Percentiles rank a stretch among this genome's conserved stretches.
Evolutionary conservation across 2,888 invertebrate species (phyloP).

Genomic region (Arrhopalites spinosus): DNA sequence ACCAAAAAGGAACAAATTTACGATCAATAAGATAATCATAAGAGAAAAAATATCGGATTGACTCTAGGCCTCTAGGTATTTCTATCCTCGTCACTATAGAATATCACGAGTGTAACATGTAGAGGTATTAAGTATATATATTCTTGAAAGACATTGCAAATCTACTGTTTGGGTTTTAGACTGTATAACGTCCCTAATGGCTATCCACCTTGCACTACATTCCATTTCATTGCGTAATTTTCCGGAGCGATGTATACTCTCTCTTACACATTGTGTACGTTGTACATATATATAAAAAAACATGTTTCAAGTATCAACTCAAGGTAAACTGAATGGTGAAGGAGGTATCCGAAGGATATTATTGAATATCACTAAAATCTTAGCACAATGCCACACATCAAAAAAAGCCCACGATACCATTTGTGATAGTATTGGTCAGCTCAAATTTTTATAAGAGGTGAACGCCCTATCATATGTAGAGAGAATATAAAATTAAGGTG

Average conservation of each 20-base stretch:
- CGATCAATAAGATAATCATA: slow-evolving; percentile 8
- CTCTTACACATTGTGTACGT: background rate
- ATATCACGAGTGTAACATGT: background rate
- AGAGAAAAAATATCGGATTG: background rate
- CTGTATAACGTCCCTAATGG: too few species aligned
- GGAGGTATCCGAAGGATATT: background rate
- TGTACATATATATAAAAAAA: background rate
- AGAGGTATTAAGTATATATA: too few species aligned
- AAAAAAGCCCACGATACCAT: background rate
- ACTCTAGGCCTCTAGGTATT: background rate
- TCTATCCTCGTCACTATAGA: background rate
- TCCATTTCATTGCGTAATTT: background rate
- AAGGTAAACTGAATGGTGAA: slow-evolving; percentile 6
- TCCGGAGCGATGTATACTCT: background rate
- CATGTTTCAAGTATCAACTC: slow-evolving; percentile 7
- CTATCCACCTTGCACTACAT: background rate
- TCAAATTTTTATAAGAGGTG: background rate
- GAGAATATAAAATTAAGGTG: slow-evolving; percentile 30
- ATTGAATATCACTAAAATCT: background rate
- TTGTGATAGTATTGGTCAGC: background rate
- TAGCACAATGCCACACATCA: slow-evolving; percentile 14
- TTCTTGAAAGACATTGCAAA: too few species aligned
- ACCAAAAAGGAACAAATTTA: background rate
- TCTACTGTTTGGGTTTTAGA: too few species aligned
- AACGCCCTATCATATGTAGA: background rate